Percentiles rank a stretch among this genome's conserved stretches.
phyloP scores from a whole-genome alignment of 2,888 invertebrate genomes.

The Phyllotreta cruciferae region DNA sequence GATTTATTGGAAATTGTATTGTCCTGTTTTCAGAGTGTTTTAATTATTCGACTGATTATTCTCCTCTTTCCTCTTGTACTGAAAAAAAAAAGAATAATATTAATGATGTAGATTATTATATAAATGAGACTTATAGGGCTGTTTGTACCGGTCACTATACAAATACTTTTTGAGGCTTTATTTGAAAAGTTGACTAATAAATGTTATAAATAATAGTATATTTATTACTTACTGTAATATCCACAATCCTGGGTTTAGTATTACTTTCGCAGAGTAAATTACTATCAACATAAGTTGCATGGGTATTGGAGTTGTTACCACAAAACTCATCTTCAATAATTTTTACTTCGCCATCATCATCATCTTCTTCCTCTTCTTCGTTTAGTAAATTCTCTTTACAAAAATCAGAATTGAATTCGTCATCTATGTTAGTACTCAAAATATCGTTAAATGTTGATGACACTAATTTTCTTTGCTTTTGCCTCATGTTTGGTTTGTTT shows the following conservation, averaged over 20 bases:
- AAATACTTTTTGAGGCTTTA: no score
- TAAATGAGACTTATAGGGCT: no score
- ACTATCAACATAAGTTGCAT: background rate
- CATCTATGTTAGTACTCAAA: conserved; percentile 6
- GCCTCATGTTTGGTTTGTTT: conserved; percentile 4
- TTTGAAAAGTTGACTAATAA: no score
- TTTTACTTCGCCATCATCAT: conserved; percentile 3
- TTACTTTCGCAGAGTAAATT: no score
- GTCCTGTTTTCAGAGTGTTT: no score
- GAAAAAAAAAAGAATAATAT: no score
- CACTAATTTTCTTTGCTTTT: conserved; percentile 23
- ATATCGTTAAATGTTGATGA: conserved; percentile 27
- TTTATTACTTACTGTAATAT: conserved; percentile 15
- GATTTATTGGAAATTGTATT: no score
- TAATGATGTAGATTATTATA: no score
- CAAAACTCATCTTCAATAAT: conserved; percentile 3
- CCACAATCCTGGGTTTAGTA: conserved; percentile 23
- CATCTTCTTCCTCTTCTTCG: conserved; percentile 19
- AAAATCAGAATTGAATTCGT: background rate
- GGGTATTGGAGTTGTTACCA: conserved; percentile 1
- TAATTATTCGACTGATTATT: no score
- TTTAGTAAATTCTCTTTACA: background rate
- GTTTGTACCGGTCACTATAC: no score
- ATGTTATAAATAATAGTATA: no score
- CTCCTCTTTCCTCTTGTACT: no score